A percentile compares a stretch with the other conserved stretches of the same genome.
These are phyloP conservation scores for Nothoprocta perdicaria DNA, from an alignment of 2,113 vertebrate species.

Conservation along the genomic window DNA sequence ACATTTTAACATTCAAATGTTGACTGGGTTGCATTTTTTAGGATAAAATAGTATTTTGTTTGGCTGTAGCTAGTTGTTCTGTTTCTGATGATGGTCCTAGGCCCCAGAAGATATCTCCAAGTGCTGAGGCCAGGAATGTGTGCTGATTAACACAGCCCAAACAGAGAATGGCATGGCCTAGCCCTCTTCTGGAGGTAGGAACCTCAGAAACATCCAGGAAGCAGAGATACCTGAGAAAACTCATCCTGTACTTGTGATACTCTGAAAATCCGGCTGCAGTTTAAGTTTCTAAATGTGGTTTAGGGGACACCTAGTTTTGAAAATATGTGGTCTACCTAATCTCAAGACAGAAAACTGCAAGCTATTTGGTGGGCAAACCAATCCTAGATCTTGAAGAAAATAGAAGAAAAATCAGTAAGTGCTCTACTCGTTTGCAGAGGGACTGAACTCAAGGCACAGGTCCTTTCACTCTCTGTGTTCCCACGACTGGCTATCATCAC, in stretches of 20 bases:
- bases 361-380: background rate
- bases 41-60: background rate
- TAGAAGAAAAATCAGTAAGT: background rate
- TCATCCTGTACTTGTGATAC: accelerated
- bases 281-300: background rate
- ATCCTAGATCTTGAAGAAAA: background rate
- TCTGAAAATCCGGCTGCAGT: background rate
- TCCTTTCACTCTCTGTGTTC: background rate
- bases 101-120: background rate
- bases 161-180: background rate
- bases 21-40: background rate
- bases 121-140: background rate
- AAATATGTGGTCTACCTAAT: background rate
- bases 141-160: background rate
- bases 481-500: background rate
- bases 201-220: background rate
- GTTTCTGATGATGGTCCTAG: background rate
- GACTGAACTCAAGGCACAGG: background rate
- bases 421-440: background rate
- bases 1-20: background rate
- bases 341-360: background rate
- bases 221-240: background rate
- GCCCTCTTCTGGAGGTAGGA: background rate
- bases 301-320: background rate
- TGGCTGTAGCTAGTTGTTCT: background rate